A percentile compares a stretch with the other conserved stretches of the same genome.
phyloP scores from a whole-genome alignment of 2,113 vertebrate genomes.

The Caracal caracal region DNA sequence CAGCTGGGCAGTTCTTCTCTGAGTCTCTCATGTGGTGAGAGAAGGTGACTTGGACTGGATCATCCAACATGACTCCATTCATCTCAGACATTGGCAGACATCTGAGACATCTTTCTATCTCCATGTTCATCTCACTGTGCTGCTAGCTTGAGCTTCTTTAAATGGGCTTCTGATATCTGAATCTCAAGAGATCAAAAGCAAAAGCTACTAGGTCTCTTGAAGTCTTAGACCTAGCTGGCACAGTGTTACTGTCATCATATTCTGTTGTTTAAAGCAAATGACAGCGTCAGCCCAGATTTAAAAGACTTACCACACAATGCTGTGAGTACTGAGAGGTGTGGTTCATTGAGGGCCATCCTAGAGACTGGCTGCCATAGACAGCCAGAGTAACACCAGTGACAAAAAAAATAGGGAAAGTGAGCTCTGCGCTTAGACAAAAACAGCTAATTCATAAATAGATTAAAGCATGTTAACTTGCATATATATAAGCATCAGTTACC shows the following conservation, averaged over 20 bases:
- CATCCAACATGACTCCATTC: background rate
- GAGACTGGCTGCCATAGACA: background rate
- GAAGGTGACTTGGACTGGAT: background rate
- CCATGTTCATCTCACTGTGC: background rate
- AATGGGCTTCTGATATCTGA: background rate
- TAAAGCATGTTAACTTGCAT: background rate
- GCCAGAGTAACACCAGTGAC: background rate
- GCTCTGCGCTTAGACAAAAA: background rate
- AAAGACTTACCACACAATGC: background rate
- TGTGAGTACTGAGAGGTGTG: background rate
- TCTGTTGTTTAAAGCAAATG: background rate
- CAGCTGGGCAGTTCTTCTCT: background rate
- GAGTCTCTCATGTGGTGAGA: background rate
- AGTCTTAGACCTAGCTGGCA: background rate
- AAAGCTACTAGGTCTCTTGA: background rate
- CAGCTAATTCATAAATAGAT: background rate
- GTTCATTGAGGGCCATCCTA: background rate
- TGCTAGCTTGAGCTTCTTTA: background rate
- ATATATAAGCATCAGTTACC: background rate
- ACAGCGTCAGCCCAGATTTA: background rate
- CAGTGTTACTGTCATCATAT: background rate
- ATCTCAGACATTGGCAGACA: background rate
- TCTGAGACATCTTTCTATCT: background rate
- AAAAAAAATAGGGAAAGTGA: slow-evolving; percentile 3
- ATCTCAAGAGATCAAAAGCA: slow-evolving; percentile 11